Evolutionary conservation across 2,888 invertebrate genomes (phyloP).

Genomic region (Heliconius ethilla): DNA sequence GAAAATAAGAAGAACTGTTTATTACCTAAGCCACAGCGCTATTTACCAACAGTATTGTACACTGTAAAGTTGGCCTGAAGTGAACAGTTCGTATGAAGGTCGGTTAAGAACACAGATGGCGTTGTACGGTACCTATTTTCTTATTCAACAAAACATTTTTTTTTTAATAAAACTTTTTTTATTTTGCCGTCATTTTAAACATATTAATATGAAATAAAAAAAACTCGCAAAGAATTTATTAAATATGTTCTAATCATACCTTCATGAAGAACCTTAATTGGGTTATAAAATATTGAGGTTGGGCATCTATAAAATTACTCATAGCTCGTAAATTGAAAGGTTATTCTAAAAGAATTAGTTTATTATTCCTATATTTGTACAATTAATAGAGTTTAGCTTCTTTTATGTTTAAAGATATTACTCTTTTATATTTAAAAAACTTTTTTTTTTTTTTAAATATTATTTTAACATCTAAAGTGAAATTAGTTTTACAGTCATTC

Average conservation of each 20-base stretch:
- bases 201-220: neutral
- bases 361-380: neutral
- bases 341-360: neutral
- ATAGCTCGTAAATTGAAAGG: neutral
- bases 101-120: neutral
- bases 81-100: neutral
- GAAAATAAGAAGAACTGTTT: neutral
- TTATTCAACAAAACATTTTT: neutral
- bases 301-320: conserved; percentile 20
- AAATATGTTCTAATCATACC: neutral
- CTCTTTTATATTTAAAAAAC: no score
- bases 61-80: neutral
- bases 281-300: conserved; percentile 13
- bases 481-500: no score
- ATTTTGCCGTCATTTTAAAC: neutral
- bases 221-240: neutral
- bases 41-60: neutral
- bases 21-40: neutral
- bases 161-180: neutral
- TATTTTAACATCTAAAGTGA: no score
- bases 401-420: neutral
- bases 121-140: neutral
- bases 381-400: neutral
- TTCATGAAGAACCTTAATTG: neutral
- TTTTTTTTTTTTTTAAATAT: no score